Base-by-base conservation (phyloP, 2,797 vertebrate genomes). In the Zenarchopterus dispar region DNA sequence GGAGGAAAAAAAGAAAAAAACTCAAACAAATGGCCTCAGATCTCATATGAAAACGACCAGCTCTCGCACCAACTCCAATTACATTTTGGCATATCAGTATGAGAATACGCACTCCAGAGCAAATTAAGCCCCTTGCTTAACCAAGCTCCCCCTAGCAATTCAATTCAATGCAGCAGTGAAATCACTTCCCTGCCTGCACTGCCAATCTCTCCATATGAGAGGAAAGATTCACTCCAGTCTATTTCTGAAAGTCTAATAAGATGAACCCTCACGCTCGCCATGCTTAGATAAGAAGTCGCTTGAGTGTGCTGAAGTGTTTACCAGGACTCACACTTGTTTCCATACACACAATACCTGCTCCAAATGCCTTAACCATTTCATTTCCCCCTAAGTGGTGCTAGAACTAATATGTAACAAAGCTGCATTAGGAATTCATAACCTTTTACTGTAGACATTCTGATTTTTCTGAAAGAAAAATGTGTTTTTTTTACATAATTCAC, bases 51-150 rank as follows among this genome's bases (percentile, higher is more conserved):
- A 91, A 93, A 91, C 84, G 82, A 73, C 63, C 56, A 13, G 81
- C 86, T 89, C 89, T 92, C 88, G 84, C 85, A 88, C 86, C 56
- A 70, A 88, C 75, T 90, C 87, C 86, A 94, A 93, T 93, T 91
- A 93, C 90, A 90, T 91, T 90, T 88, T 82, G 83, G 88, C 85
- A 81, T 89, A 91, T 92, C 90, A 78, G 84, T 81, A 74, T 84
- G 85, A 92, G 90, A 90, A 90, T 88, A 89, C 89, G 84, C 69
- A 90, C 84, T 87, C 84, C 70, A 81, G 82, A 90, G 88, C 88
- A 92, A 94, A 94, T 94, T 92, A 93, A 93, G 93, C 64, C 87
- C 81, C 73, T 78, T 84, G 85, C 87, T 88, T 86, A 88, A 88
- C 81, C 85, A 85, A 75, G 75, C 73, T 44, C 78, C 75, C 77